phyloP scores from a whole-genome alignment of 2,797 vertebrate genomes.

The Pangasius sanitwongsei region DNA sequence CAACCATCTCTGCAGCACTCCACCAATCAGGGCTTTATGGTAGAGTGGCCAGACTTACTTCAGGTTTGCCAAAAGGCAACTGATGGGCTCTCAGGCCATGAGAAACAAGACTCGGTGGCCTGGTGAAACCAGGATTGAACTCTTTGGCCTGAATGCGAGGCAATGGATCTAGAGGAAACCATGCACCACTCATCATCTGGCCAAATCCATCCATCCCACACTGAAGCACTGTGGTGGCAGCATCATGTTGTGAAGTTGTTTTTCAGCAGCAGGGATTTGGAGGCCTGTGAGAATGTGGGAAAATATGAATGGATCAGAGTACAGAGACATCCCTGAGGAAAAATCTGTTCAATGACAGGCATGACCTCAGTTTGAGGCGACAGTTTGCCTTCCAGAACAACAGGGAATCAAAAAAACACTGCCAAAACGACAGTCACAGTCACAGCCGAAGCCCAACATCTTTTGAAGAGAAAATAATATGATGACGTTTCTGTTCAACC shows the following conservation, averaged over 20 bases:
- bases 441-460: not conserved
- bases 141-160: not conserved
- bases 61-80: not conserved
- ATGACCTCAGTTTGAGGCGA: not conserved
- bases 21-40: not conserved
- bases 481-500: not conserved
- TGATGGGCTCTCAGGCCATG: not conserved
- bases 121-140: not conserved
- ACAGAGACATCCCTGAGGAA: not conserved
- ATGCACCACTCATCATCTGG: not conserved
- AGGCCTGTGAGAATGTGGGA: not conserved
- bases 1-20: not conserved
- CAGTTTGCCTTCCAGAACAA: not conserved
- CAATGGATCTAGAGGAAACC: not conserved
- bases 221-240: not conserved
- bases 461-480: not conserved
- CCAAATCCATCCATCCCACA: not conserved
- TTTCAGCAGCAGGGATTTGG: not conserved
- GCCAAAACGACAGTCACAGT: not conserved
- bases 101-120: not conserved
- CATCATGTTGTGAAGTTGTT: not conserved
- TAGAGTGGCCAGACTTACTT: not conserved
- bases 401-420: not conserved
- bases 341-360: not conserved
- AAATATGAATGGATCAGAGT: not conserved